These are phyloP conservation scores for Tenebrio molitor DNA, from an alignment of 1,140 invertebrate species.

Conservation along the genomic window DNA sequence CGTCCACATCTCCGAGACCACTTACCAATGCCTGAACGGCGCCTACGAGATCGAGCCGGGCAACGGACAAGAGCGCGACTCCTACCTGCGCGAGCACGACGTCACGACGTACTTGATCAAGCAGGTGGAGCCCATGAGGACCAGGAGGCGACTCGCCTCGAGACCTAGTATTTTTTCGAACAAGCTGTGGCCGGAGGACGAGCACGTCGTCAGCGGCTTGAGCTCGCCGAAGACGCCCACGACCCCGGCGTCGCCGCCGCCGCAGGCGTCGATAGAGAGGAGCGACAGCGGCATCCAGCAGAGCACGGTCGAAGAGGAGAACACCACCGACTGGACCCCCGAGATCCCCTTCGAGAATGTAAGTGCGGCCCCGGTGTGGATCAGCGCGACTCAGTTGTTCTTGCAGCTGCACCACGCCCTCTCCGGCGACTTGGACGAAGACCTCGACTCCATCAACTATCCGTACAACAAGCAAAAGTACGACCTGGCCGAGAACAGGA, in stretches of 20 bases:
- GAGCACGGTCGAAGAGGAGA: constrained; percentile 79
- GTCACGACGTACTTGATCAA: constrained; percentile 96
- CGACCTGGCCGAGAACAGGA: constrained; percentile 48
- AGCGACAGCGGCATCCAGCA: constrained; percentile 65
- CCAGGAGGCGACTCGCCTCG: constrained; percentile 70
- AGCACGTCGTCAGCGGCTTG: constrained; percentile 61
- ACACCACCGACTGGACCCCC: constrained; percentile 86
- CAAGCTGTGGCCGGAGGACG: constrained; percentile 72
- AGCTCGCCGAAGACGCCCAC: constrained; percentile 66
- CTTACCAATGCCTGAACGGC: constrained; percentile 85
- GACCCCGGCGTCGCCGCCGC: constrained; percentile 66
- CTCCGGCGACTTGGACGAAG: constrained; percentile 62
- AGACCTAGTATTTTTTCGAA: constrained; percentile 69
- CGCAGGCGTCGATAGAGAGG: constrained; percentile 58
- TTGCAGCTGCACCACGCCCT: constrained; percentile 59
- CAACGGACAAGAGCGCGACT: constrained; percentile 85
- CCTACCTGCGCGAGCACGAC: constrained; percentile 88
- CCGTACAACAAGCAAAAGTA: constrained; percentile 58
- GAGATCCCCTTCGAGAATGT: constrained; percentile 95
- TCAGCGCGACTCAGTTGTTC: constrained; percentile 8
- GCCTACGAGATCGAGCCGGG: constrained; percentile 95
- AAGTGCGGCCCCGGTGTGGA: constrained; percentile 58
- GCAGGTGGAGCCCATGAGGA: constrained; percentile 80
- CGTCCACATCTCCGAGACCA: constrained; percentile 92
- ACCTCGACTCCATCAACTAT: constrained; percentile 60